phyloP scores from a whole-genome alignment of 2,797 vertebrate genomes.

The Tenualosa thibaudeaui region DNA sequence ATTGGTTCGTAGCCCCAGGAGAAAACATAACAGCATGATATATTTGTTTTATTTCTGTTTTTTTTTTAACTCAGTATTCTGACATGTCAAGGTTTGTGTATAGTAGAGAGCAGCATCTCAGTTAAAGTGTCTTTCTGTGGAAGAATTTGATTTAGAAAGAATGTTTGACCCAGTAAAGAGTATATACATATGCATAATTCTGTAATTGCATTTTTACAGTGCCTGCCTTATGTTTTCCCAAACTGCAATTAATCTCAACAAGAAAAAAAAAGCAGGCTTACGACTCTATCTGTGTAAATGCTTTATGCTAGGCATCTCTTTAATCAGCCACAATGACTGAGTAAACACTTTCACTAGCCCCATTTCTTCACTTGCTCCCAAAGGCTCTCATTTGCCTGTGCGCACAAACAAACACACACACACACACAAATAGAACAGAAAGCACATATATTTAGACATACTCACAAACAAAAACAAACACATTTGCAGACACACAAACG shows the following conservation, averaged over 20 bases:
- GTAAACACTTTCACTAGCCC: not conserved
- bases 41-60: not conserved
- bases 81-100: not conserved
- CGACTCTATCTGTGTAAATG: not conserved
- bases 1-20: not conserved
- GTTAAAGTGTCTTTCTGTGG: not conserved
- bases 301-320: not conserved
- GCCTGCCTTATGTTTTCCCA: not conserved
- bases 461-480: not conserved
- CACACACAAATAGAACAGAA: not conserved
- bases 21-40: conserved; percentile 7
- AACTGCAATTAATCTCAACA: conserved; percentile 14
- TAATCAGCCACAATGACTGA: conserved; percentile 16
- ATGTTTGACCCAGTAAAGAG: not conserved
- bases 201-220: not conserved
- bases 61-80: not conserved
- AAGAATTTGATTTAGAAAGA: not conserved
- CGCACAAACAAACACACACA: not conserved
- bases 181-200: not conserved
- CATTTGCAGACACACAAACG: not conserved
- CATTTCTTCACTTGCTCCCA: not conserved
- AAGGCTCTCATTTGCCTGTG: conserved; percentile 4
- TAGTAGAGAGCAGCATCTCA: not conserved
- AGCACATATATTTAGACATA: not conserved
- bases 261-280: not conserved